These are phyloP conservation scores for Ctenopoma multispine DNA, from an alignment of 2,797 vertebrate species.

Conservation along the genomic window DNA sequence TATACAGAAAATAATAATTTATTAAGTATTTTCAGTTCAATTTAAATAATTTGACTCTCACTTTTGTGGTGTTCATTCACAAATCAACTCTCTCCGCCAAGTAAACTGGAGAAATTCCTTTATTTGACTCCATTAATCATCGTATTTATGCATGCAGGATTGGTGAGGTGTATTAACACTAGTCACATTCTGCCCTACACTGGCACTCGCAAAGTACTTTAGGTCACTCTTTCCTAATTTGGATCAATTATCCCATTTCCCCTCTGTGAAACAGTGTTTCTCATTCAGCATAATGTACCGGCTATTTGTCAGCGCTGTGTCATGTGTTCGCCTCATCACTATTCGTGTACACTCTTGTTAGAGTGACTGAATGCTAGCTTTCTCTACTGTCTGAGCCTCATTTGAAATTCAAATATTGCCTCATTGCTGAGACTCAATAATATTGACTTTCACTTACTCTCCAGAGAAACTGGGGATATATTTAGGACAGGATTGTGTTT, in stretches of 20 bases:
- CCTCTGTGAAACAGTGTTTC: conserved; percentile 72
- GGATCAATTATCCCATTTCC: conserved; percentile 82
- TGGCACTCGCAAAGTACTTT: conserved; percentile 56
- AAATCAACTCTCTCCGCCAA: conserved; percentile 21
- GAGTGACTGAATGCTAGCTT: conserved; percentile 73
- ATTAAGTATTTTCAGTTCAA: conserved; percentile 9
- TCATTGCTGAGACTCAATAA: conserved; percentile 72
- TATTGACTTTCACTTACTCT: conserved; percentile 75
- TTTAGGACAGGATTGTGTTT: conserved; percentile 53
- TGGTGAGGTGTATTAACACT: conserved; percentile 64
- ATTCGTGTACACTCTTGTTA: conserved; percentile 55
- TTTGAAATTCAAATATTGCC: conserved; percentile 82
- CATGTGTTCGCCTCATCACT: conserved; percentile 47
- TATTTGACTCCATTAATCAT: conserved; percentile 21
- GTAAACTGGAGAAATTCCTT: conserved; percentile 16
- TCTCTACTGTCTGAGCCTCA: conserved; percentile 70
- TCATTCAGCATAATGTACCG: conserved; percentile 71
- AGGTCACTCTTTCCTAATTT: conserved; percentile 81
- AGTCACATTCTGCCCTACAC: conserved; percentile 55
- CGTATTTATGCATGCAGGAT: conserved; percentile 48
- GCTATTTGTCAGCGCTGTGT: conserved; percentile 78
- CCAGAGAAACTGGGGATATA: conserved; percentile 50
- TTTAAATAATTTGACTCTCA: not conserved
- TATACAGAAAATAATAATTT: not conserved
- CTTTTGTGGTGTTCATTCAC: not conserved